These are phyloP conservation scores for Troides helena DNA, from an alignment of 2,888 invertebrate species.

Conservation along the genomic window DNA sequence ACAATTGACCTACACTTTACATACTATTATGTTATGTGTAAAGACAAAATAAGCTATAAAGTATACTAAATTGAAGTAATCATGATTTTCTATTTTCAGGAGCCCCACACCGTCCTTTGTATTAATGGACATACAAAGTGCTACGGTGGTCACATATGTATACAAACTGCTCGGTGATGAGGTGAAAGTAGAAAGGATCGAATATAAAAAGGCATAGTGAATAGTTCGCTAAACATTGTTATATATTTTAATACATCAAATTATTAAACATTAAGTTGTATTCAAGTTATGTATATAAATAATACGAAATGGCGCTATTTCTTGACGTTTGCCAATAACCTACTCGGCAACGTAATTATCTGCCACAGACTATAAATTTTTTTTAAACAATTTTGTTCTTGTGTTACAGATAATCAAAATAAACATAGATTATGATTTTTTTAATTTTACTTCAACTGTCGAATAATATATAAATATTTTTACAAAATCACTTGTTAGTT, in stretches of 20 bases:
- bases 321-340: neutral
- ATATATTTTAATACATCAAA: conserved; percentile 9
- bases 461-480: no score
- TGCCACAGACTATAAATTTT: neutral
- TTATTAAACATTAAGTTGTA: conserved; percentile 7
- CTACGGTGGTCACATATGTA: conserved; percentile 98
- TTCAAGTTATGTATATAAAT: conserved; percentile 10
- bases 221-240: neutral
- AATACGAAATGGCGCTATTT: neutral
- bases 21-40: no score
- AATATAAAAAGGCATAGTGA: conserved; percentile 93
- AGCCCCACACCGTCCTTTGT: conserved; percentile 97
- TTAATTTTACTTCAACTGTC: no score
- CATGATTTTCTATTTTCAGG: conserved; percentile 74
- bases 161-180: conserved; percentile 98
- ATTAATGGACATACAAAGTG: conserved; percentile 98
- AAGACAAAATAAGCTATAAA: no score
- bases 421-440: neutral
- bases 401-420: neutral
- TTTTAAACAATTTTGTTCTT: neutral
- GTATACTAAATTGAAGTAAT: no score
- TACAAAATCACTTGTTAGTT: no score
- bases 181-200: conserved; percentile 99
- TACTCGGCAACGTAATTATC: neutral
- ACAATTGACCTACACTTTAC: no score